Percentiles rank a stretch among this genome's conserved stretches.
These are phyloP conservation scores for Andrena camellia DNA, from an alignment of 2,888 invertebrate species.

Conservation along the genomic window DNA sequence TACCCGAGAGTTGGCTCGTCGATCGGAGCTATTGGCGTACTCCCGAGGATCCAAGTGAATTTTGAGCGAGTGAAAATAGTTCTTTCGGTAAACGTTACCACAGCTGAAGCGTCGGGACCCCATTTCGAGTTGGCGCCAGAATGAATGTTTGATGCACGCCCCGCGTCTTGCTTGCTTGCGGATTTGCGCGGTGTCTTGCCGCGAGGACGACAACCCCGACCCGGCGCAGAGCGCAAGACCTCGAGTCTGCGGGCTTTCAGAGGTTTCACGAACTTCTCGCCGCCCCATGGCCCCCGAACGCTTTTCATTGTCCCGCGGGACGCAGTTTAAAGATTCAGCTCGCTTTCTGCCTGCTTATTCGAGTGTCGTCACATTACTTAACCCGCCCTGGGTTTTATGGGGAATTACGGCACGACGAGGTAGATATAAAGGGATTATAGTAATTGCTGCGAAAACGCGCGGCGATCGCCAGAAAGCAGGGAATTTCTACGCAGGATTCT, in stretches of 20 bases:
- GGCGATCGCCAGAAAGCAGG: neutral
- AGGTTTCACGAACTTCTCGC: constrained; percentile 21
- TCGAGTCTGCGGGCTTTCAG: constrained; percentile 36
- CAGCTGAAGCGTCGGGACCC: constrained; percentile 45
- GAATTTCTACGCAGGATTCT: constrained; percentile 1
- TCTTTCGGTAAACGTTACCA: constrained; percentile 64
- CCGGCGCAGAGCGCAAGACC: neutral
- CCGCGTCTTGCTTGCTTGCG: constrained; percentile 32
- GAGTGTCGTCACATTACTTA: neutral
- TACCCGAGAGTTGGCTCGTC: neutral
- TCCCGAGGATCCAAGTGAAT: constrained; percentile 48
- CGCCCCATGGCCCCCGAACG: neutral
- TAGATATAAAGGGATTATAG: neutral
- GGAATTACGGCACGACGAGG: neutral
- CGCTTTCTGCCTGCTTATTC: neutral
- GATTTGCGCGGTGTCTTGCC: constrained; percentile 39
- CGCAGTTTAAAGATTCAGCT: constrained; percentile 24
- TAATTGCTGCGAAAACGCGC: constrained; percentile 12
- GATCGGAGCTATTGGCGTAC: constrained; percentile 27
- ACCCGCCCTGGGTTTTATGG: neutral
- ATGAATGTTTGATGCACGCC: constrained; percentile 76
- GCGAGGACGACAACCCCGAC: constrained; percentile 48
- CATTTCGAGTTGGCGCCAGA: constrained; percentile 61
- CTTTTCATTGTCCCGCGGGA: constrained; percentile 18
- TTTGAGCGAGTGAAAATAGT: constrained; percentile 62